These are phyloP conservation scores for Xylophagus ater DNA, from an alignment of 2,888 invertebrate genomes.

Conservation along the genomic window DNA sequence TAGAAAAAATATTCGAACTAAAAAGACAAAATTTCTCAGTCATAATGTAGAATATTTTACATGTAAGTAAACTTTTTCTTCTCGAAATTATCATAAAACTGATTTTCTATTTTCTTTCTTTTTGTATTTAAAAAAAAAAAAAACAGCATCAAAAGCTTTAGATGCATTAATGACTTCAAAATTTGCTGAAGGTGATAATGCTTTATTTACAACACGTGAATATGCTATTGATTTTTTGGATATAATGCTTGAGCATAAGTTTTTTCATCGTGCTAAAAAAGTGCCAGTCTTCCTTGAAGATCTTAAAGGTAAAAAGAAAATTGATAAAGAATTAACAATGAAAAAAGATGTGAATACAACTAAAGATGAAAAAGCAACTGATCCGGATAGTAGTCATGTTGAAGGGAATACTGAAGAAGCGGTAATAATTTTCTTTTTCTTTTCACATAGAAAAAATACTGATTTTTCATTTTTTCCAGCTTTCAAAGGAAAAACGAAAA, in stretches of 20 bases:
- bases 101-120: constrained; percentile 12
- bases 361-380: constrained; percentile 34
- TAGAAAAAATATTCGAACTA: constrained; percentile 83
- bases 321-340: too few species aligned
- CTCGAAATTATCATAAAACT: too few species aligned
- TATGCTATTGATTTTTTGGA: constrained; percentile 73
- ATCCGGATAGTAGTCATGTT: constrained; percentile 45
- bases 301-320: constrained; percentile 40
- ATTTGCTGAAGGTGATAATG: constrained; percentile 66
- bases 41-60: constrained; percentile 97
- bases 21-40: constrained; percentile 91
- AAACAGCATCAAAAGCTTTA: constrained; percentile 71
- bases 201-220: constrained; percentile 69
- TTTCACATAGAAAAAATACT: too few species aligned
- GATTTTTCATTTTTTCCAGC: too few species aligned
- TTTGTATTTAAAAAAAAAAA: too few species aligned
- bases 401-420: constrained; percentile 41
- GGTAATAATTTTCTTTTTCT: constrained; percentile 6
- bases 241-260: constrained; percentile 78
- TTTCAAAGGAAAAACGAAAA: constrained; percentile 55
- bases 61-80: constrained; percentile 45
- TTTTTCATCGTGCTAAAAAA: constrained; percentile 91
- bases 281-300: constrained; percentile 63
- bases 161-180: constrained; percentile 85
- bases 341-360: constrained; percentile 2